phyloP scores from a whole-genome alignment of 2,797 vertebrate genomes.

The Trachurus trachurus region DNA sequence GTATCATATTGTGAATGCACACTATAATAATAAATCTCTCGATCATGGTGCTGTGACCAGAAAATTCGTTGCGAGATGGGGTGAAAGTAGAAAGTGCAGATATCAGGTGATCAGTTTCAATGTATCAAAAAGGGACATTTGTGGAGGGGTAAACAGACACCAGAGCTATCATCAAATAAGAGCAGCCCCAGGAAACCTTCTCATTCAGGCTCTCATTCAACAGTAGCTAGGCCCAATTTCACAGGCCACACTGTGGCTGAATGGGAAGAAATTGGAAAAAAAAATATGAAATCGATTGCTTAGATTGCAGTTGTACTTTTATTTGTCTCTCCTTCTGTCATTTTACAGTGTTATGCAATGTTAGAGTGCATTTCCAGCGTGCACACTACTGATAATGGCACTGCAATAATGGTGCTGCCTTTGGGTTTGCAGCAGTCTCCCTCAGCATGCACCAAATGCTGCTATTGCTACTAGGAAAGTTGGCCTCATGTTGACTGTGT shows the following conservation, averaged over 20 bases:
- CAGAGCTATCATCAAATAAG: conserved; percentile 84
- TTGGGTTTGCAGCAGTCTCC: conserved; percentile 19
- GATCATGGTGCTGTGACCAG: conserved; percentile 68
- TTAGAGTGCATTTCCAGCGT: conserved; percentile 83
- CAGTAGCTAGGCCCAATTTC: conserved; percentile 90
- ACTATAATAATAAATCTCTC: conserved; percentile 66
- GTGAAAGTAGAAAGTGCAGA: conserved; percentile 72
- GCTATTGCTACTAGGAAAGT: too few relatives aligned
- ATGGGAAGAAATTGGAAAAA: conserved; percentile 89
- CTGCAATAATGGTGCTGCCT: conserved; percentile 27
- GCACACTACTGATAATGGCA: conserved; percentile 79
- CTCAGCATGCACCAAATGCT: conserved; percentile 4
- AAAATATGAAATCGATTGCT: conserved; percentile 91
- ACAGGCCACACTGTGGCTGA: conserved; percentile 84
- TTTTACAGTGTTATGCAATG: conserved; percentile 80
- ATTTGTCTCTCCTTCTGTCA: conserved; percentile 87
- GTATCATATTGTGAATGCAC: conserved; percentile 60
- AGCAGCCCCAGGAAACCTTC: conserved; percentile 79
- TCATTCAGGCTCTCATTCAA: conserved; percentile 80
- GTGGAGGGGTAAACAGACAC: conserved; percentile 78
- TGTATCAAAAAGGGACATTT: conserved; percentile 75
- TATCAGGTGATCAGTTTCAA: conserved; percentile 81
- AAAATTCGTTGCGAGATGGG: conserved; percentile 54
- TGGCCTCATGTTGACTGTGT: neutral
- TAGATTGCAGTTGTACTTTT: conserved; percentile 91